Evolutionary conservation across 2,113 vertebrate genomes (phyloP).

Genomic region (Ammodytes dubius): DNA sequence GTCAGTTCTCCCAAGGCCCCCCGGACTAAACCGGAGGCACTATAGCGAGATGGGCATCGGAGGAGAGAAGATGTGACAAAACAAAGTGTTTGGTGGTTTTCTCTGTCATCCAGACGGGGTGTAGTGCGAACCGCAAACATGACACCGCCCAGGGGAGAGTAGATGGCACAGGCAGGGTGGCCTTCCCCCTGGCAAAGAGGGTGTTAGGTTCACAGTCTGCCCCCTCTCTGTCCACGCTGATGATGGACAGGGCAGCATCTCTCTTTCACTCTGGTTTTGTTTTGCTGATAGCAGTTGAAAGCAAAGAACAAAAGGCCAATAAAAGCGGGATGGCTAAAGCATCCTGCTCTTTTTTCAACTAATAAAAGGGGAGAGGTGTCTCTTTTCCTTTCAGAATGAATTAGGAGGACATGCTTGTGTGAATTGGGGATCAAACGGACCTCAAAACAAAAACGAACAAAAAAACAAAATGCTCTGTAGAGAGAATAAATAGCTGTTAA

Average conservation of each 20-base stretch:
- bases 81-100: constrained; percentile 41
- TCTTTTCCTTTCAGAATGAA: constrained; percentile 66
- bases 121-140: constrained; percentile 53
- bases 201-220: constrained; percentile 68
- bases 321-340: constrained; percentile 19
- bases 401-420: constrained; percentile 43
- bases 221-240: constrained; percentile 31
- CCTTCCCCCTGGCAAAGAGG: constrained; percentile 55
- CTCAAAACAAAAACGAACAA: constrained; percentile 46
- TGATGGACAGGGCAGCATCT: constrained; percentile 61
- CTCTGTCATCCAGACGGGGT: constrained; percentile 12
- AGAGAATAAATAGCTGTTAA: constrained; percentile 2
- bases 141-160: constrained; percentile 64
- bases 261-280: constrained; percentile 60
- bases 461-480: constrained; percentile 31
- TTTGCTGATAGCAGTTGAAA: constrained; percentile 62
- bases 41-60: background rate
- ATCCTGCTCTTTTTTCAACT: constrained; percentile 21
- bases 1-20: constrained; percentile 10
- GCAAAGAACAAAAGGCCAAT: constrained; percentile 43
- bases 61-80: constrained; percentile 27
- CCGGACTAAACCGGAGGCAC: constrained; percentile 23
- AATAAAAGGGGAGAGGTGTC: constrained; percentile 52
- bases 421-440: constrained; percentile 52
- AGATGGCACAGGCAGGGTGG: constrained; percentile 41